These are phyloP conservation scores for Conus betulinus DNA, from an alignment of 1,140 invertebrate species.

Conservation along the genomic window DNA sequence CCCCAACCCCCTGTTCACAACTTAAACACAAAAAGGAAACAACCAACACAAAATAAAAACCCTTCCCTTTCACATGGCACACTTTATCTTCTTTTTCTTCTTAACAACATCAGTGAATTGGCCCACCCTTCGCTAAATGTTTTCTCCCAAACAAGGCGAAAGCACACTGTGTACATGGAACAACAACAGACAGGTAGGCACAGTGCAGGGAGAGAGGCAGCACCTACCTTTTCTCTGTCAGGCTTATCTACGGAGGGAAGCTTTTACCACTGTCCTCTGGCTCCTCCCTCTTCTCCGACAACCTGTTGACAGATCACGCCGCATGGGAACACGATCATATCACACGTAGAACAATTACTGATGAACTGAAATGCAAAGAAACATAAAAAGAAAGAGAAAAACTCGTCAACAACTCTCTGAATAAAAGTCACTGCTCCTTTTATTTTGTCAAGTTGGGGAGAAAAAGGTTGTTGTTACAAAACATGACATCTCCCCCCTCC, in stretches of 20 bases:
- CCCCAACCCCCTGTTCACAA: neutral
- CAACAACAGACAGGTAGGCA: neutral
- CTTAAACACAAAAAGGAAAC: neutral
- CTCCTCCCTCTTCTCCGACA: conserved; percentile 21
- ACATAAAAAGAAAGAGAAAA: no score
- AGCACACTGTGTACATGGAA: neutral
- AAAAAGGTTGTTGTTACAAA: no score
- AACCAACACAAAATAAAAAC: neutral
- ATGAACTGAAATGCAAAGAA: no score
- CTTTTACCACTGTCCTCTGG: conserved; percentile 25
- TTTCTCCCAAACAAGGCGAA: neutral
- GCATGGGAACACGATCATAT: neutral
- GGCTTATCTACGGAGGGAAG: neutral
- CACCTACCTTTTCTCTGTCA: conserved; percentile 37
- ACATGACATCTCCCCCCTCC: no score
- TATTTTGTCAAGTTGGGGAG: no score
- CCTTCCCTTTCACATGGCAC: neutral
- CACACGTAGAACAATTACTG: no score
- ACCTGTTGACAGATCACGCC: conserved; percentile 17
- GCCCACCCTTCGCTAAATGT: neutral
- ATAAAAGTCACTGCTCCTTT: no score
- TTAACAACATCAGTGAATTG: neutral
- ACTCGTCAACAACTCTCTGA: no score
- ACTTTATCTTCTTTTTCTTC: neutral
- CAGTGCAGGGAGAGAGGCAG: neutral